Base-by-base conservation (phyloP, 2,113 vertebrate genomes). In the Eonycteris spelaea region DNA sequence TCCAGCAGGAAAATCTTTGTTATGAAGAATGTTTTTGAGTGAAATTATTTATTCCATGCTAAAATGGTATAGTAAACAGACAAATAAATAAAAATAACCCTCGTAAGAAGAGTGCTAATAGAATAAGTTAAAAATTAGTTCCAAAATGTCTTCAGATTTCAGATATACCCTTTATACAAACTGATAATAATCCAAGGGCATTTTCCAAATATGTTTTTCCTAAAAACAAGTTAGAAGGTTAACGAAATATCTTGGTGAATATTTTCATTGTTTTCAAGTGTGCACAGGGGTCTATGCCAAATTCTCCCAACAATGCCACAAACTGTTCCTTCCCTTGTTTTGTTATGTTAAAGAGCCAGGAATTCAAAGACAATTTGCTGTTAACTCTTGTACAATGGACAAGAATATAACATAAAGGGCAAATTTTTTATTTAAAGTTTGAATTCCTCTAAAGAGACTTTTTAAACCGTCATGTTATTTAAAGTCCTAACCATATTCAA, bases 231-330 rank as follows among this genome's bases (percentile, higher is more conserved):
- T 48, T 87, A 88, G 14, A 53, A 95, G 65, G 53, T 82, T 87
- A 88, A 82, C 45, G 61, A 75, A 88, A 21, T 28, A 38, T 88
- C 57, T 85, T 67, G 12, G 22, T 70, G 82, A 91, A 57, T 73
- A 77, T 68, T 86, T 16, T 77, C 77, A 77, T 94, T 91, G 82
- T 95, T 97, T 96, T 89, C 53, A 89, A 89, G 24, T 91, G 38
- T 35, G 16, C 67, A 57, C 26, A 82, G 10, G 10, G 22, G 45
- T 61, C 28, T 45, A 57, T 82, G 82, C 77, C 94, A 93, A 80
- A 14, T 67, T 86, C 89, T 83, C 16, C 33, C 15, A 30, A 86
- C 45, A 96, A 59, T 57, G 53, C 9, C 80, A 85, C 77, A 89
- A 24, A 45, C 15, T 88, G 24, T 88, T 83, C 51, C 45, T 93